Base-by-base conservation (phyloP, 2,797 vertebrate genomes). In the Chelonia mydas region DNA sequence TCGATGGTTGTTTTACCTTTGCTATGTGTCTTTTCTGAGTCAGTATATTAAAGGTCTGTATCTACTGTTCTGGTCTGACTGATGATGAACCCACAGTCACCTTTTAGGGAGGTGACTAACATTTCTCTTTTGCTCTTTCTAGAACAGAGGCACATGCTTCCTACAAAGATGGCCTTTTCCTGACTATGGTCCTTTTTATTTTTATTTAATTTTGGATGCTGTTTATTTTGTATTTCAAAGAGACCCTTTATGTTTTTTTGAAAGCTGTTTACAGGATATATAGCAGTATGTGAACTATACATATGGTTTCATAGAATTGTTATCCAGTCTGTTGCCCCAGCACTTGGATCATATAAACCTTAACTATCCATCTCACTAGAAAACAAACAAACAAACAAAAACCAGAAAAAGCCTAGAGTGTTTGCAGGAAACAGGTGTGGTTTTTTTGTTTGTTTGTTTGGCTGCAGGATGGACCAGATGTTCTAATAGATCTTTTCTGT, bases 21-120 rank as follows among this genome's bases (percentile, higher is more conserved):
- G 6, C 45, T 72, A 57, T 85, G 16, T 49, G 91, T n/a, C 23
- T 92, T 90, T 92, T 55, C 59, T 77, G 53, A 77, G 81, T 27
- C 45, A 88, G 41, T 65, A 89, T 47, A 90, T 88, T 92, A 85
- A 95, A 53, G 11, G 25, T 1, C 27, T 81, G 25, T 81, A 94
- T 93, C 5, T 50, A 41, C 19, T 92, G 33, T 83, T 97, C 90
- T 74, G 47, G 8, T 92, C 82, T 74, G 7, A 81, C 17, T 87
- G 21, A 87, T 57, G 23, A 41, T 86, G 28, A 96, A 31, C n/a
- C 88, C 11, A 1, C 23, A 84, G 25, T 94, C 72, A 94, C 59
- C 37, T 80, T 90, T 91, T n/a, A 79, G 53, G 94, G 85, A 33
- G 10, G 13, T 84, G 59, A 85, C 17, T 90, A 79, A 92, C 95